These are phyloP conservation scores for Trematocara variabile DNA, from an alignment of 2,113 vertebrate genomes.

Conservation along the genomic window DNA sequence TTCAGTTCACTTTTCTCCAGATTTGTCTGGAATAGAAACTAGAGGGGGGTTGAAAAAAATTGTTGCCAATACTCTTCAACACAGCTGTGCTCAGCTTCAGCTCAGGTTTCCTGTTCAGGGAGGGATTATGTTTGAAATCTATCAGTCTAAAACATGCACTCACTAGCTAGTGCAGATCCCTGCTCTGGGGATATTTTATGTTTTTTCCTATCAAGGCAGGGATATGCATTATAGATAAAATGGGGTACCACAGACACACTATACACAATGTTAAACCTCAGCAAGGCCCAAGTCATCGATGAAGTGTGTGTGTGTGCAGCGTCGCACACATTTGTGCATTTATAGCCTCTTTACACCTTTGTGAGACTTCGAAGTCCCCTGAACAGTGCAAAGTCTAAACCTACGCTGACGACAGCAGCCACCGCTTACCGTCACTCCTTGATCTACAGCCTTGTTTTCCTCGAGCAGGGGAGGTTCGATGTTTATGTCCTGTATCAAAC, in stretches of 20 bases:
- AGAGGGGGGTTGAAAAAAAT: background rate
- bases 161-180: background rate
- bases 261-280: background rate
- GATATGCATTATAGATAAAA: background rate
- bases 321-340: background rate
- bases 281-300: background rate
- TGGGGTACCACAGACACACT: background rate
- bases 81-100: background rate
- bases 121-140: background rate
- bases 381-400: background rate
- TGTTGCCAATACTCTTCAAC: background rate
- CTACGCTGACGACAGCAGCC: background rate
- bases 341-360: conserved; percentile 1
- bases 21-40: background rate
- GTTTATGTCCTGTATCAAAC: conserved; percentile 38
- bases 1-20: background rate
- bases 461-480: background rate
- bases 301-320: background rate
- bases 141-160: background rate
- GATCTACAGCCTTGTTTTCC: conserved; percentile 15
- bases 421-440: background rate
- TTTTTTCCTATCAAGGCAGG: background rate
- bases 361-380: background rate
- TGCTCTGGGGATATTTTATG: background rate
- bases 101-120: background rate